Conservation (phyloP, 92 coral and sea anemone species). For the Palythoa grandiflora region DNA sequence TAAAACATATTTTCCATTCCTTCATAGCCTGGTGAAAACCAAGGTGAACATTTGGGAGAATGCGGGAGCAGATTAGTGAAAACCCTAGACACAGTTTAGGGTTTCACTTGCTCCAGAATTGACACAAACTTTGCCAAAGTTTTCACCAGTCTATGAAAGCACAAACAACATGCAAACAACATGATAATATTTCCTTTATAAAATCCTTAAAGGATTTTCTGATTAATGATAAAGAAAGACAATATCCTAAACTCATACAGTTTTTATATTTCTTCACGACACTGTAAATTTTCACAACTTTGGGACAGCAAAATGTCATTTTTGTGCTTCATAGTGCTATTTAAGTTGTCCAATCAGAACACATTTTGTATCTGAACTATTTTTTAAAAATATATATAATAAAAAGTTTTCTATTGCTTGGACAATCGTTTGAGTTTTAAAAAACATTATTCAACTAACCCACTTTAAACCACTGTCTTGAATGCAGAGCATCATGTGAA, state of each 20-base stretch:
- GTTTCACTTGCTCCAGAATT: slow-evolving; percentile 1
- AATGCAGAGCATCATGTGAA: slow-evolving; percentile 26
- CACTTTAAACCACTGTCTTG: slow-evolving; percentile 33
- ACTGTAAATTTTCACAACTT: neutral
- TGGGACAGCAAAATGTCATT: too few species aligned
- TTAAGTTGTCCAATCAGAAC: neutral
- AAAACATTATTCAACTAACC: slow-evolving; percentile 23
- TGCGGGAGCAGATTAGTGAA: neutral
- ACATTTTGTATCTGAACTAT: too few species aligned
- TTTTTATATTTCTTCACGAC: neutral
- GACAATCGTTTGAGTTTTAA: neutral
- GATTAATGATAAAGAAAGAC: neutral
- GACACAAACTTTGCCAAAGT: neutral
- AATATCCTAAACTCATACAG: neutral
- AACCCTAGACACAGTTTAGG: neutral
- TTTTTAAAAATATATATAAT: too few species aligned
- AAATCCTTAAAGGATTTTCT: neutral
- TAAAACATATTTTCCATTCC: neutral
- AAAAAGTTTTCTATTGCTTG: neutral
- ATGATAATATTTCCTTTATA: neutral
- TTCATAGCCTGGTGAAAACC: neutral
- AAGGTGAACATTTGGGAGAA: neutral
- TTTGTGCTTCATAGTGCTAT: neutral
- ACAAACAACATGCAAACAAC: neutral
- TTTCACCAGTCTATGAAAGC: too few species aligned